Evolutionary conservation across 2,888 invertebrate species (phyloP), one percentile per base, ranked within the genome.

Genomic region (Eulithis prunata): DNA sequence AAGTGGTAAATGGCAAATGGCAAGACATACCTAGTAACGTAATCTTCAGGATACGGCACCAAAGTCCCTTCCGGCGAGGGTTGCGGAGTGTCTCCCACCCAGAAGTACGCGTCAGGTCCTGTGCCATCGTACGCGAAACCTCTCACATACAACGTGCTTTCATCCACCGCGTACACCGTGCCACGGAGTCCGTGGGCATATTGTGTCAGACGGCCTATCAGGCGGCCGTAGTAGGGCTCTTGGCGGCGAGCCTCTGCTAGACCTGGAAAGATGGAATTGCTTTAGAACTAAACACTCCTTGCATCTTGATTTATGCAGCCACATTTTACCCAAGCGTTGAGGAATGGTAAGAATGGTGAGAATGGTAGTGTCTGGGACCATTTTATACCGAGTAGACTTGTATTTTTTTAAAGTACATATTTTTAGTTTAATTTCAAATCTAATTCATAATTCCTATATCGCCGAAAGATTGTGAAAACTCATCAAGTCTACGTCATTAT

Each of bases 111-210:
- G 83, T 97, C 97, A 68, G 97, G 97, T 8, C 96, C 97, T 7
- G 96, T 96, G 51, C 98, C 98, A 81, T 98, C 98, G 84, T 98
- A 98, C 53, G 95, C 96, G 88, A 98, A 98, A 51, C 96, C 96
- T 79, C 96, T 76, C 0, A 98, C 96, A 91, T 96, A 98, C 69
- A 98, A 94, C 14, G 98, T 98, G 81, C 94, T 95, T 83, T 98
- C 98, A 83, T 98, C 98, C 6, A 98, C 97, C 0, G 97, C 97
- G 89, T 97, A 98, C 38, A 96, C 97, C 1, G 95, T 95, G 43
- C 98, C 98, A 74, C 94, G 94, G 74, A 97, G 96, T 70, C 96
- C 96, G 83, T 97, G 97, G 0, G 96, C 96, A 84, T 96, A 96
- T 69, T 95, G 94, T 41, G 94, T 94, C 63, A 98, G 94, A 0